Conservation (phyloP, 1,140 invertebrate species). For the Solenopsis fugax region DNA sequence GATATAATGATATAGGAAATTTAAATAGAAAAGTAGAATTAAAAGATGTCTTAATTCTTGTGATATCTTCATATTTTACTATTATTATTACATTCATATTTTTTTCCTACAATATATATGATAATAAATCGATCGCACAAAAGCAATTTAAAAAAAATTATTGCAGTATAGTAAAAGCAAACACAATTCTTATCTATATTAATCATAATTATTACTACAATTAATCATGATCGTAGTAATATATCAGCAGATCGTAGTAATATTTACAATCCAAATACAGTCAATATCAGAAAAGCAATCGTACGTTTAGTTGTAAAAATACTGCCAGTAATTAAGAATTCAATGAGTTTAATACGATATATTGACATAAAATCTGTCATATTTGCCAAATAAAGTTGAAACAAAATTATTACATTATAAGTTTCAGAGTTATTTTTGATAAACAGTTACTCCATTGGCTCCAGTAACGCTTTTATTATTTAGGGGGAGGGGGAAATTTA, state of each 20-base stretch:
- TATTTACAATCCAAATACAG: not conserved
- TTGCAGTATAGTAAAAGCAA: not conserved
- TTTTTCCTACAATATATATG: no score
- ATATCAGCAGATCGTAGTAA: not conserved
- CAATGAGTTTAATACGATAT: not conserved
- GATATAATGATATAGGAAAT: no score
- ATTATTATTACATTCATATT: not conserved
- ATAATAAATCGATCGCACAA: not conserved
- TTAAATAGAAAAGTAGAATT: no score
- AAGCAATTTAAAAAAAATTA: not conserved
- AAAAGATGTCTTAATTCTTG: not conserved
- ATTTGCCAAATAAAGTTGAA: constrained; percentile 1
- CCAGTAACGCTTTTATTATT: no score
- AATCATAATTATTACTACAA: not conserved
- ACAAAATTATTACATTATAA: not conserved
- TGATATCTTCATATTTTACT: not conserved
- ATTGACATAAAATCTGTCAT: constrained; percentile 4
- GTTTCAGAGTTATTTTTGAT: not conserved
- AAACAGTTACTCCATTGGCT: not conserved
- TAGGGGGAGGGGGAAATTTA: no score
- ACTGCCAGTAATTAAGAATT: not conserved
- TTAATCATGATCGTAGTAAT: not conserved
- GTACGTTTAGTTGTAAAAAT: not conserved
- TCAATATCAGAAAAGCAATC: not conserved
- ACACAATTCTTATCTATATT: not conserved